Conservation (phyloP, 2,797 vertebrate species). For the Pagetopsis macropterus region DNA sequence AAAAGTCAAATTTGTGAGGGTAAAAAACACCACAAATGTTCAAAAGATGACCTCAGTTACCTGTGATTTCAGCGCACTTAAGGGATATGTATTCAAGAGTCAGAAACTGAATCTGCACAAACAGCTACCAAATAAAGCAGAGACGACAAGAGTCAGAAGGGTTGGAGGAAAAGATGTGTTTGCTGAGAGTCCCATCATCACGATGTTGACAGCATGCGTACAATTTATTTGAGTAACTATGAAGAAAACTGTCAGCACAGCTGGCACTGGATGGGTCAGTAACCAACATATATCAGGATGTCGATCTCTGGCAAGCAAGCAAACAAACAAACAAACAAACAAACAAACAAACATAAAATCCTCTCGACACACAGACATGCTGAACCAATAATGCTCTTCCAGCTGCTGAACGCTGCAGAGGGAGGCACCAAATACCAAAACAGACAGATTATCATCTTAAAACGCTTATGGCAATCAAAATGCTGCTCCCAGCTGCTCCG, state of each 20-base stretch:
- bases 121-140: constrained; percentile 1
- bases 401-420: constrained; percentile 59
- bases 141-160: neutral
- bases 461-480: constrained; percentile 65
- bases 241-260: constrained; percentile 33
- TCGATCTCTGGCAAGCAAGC: constrained; percentile 25
- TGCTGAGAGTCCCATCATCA: constrained; percentile 24
- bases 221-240: constrained; percentile 10
- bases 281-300: constrained; percentile 1
- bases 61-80: neutral
- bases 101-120: constrained; percentile 22
- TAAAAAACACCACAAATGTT: constrained; percentile 8
- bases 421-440: constrained; percentile 65
- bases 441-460: constrained; percentile 77
- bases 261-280: constrained; percentile 27
- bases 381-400: constrained; percentile 44
- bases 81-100: neutral
- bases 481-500: constrained; percentile 51
- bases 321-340: constrained; percentile 28
- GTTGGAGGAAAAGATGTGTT: neutral
- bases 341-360: constrained; percentile 30
- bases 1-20: constrained; percentile 18
- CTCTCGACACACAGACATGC: constrained; percentile 25
- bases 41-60: neutral
- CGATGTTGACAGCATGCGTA: constrained; percentile 32